Evolutionary conservation across 2,113 vertebrate genomes (phyloP).

Genomic region (Tringa solitaria): DNA sequence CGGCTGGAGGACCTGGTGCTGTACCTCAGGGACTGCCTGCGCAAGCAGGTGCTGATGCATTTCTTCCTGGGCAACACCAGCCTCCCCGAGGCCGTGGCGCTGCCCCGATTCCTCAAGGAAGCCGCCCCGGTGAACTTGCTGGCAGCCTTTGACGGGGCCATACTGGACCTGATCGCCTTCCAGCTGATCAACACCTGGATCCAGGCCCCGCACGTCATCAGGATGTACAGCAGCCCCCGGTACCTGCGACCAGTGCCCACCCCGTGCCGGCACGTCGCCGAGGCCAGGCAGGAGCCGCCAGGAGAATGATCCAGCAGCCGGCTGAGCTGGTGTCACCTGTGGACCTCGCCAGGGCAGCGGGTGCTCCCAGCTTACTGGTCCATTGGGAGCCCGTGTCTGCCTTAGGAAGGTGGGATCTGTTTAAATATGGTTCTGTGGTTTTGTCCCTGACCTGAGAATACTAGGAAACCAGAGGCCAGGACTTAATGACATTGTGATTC

Average conservation of each 20-base stretch:
- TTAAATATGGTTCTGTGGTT: neutral
- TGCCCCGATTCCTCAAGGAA: conserved; percentile 82
- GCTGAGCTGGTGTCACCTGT: accelerated
- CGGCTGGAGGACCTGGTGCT: conserved; percentile 79
- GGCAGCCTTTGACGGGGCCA: conserved; percentile 56
- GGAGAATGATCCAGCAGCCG: neutral
- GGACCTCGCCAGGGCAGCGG: accelerated
- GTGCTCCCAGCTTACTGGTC: accelerated
- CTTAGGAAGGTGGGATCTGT: neutral
- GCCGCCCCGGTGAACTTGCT: conserved; percentile 75
- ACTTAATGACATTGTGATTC: neutral
- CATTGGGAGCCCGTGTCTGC: accelerated
- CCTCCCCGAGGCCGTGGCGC: conserved; percentile 69
- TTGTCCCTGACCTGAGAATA: neutral
- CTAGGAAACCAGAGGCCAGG: neutral
- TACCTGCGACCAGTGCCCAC: neutral
- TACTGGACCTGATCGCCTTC: conserved; percentile 69
- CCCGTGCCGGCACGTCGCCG: neutral
- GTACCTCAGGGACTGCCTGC: conserved; percentile 77
- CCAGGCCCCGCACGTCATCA: conserved; percentile 77
- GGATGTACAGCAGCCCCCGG: conserved; percentile 66
- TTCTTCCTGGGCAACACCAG: conserved; percentile 74
- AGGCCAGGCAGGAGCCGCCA: neutral
- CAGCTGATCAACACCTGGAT: conserved; percentile 80
- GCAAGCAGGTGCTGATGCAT: conserved; percentile 75